phyloP scores from a whole-genome alignment of 2,888 invertebrate genomes.

The Drosophila greeni region DNA sequence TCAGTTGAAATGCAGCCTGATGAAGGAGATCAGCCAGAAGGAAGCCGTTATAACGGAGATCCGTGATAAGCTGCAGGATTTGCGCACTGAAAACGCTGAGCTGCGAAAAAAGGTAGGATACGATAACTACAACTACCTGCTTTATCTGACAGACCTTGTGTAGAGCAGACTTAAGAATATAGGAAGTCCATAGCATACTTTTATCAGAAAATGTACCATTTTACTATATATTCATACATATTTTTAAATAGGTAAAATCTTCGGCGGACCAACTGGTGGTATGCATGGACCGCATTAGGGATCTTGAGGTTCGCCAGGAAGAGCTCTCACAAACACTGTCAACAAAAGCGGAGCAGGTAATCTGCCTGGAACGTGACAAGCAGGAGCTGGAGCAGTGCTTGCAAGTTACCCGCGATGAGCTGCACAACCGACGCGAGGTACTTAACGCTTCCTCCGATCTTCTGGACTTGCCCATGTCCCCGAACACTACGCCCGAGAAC shows the following conservation, averaged over 20 bases:
- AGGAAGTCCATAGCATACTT: not conserved
- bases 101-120: slow-evolving; percentile 63
- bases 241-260: slow-evolving; percentile 52
- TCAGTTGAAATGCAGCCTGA: slow-evolving; percentile 72
- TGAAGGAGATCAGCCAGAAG: slow-evolving; percentile 69
- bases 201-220: not conserved
- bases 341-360: slow-evolving; percentile 56
- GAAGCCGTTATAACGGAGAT: slow-evolving; percentile 64
- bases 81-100: slow-evolving; percentile 59
- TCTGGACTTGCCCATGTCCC: slow-evolving; percentile 67
- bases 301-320: slow-evolving; percentile 64
- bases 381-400: slow-evolving; percentile 74
- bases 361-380: slow-evolving; percentile 63
- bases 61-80: slow-evolving; percentile 58
- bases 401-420: slow-evolving; percentile 66
- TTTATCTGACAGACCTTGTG: not conserved
- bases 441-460: slow-evolving; percentile 71
- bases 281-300: slow-evolving; percentile 61
- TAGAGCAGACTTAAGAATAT: not conserved
- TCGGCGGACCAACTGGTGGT: slow-evolving; percentile 59
- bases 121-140: slow-evolving; percentile 4
- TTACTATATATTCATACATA: not conserved
- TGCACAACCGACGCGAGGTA: slow-evolving; percentile 61
- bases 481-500: slow-evolving; percentile 74
- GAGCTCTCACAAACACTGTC: slow-evolving; percentile 48